These are phyloP conservation scores for Artemia franciscana DNA, from an alignment of 1,140 invertebrate genomes.

Conservation along the genomic window DNA sequence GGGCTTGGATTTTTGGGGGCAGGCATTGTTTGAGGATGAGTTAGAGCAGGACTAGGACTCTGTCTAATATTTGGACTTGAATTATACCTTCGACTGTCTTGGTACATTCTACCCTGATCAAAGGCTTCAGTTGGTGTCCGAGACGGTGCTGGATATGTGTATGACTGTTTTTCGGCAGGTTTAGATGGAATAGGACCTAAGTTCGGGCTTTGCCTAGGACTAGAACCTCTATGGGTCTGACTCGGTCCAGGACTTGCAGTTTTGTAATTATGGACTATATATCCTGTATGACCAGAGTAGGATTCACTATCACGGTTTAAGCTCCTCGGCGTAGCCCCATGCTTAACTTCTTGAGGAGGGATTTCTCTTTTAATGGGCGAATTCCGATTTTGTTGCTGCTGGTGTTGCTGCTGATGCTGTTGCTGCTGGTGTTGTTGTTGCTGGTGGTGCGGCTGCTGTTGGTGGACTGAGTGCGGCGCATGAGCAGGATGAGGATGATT, in stretches of 20 bases:
- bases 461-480: background rate
- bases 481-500: background rate
- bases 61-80: background rate
- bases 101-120: background rate
- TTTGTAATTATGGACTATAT: background rate
- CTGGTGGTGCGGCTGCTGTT: slow-evolving; percentile 3
- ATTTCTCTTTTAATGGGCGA: slow-evolving; percentile 8
- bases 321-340: background rate
- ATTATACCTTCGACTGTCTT: background rate
- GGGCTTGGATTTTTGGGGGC: background rate
- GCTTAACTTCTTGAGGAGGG: background rate
- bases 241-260: background rate
- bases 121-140: background rate
- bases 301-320: background rate
- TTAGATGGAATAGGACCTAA: background rate
- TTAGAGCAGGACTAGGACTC: background rate
- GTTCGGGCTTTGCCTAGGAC: background rate
- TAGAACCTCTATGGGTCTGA: background rate
- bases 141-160: background rate
- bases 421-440: slow-evolving; percentile 3
- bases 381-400: slow-evolving; percentile 4
- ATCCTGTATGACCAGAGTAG: background rate
- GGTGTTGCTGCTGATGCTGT: slow-evolving; percentile 7
- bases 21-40: background rate
- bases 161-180: background rate